Evolutionary conservation across 2,113 vertebrate genomes (phyloP), one percentile per base, ranked within the genome.

Genomic region (Chaetops frenatus): DNA sequence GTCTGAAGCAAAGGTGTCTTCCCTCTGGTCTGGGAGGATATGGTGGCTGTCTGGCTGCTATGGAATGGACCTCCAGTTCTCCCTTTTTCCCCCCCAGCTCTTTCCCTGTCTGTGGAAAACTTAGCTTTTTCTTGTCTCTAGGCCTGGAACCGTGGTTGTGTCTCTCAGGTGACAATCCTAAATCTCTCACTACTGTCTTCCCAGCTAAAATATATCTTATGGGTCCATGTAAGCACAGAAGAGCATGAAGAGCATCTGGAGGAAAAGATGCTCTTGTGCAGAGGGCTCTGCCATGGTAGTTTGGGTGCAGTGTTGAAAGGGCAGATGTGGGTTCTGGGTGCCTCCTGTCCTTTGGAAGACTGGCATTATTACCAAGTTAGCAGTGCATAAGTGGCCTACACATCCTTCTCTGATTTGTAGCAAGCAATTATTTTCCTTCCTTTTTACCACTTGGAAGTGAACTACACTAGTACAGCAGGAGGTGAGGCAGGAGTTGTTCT

Each of bases 281-380:
- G 13, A 35, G 35, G 29, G 16, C 25, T 36, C 25, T 66, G 54
- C 50, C 0, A 0, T 4, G 6, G 54, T 50, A 51, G 15, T 66
- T 90, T 35, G 38, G 78, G 21, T 2, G 4, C 15, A 7, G 4
- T 23, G 44, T 31, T 69, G 58, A 69, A 81, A 73, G 35, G 60
- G 44, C 54, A 74, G 42, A 11, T 3, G 0, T 48, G 54, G 60
- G 31, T 40, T 66, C 38, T 53, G 28, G 23, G 6, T 74, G 35
- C 35, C n/a, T 67, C 53, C 70, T n/a, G 8, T 15, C 25, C 51
- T 47, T 62, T 4, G 2, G 31, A 33, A 79, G 33, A 76, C 38
- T 0, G 5, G 24, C 38, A 29, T 45, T 56, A 38, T 67, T 76
- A 47, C 65, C 27, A 58, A 56, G 38, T 38, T 60, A 69, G 54